Evolutionary conservation across 2,113 vertebrate species (phyloP).

Genomic region (Euleptes europaea): DNA sequence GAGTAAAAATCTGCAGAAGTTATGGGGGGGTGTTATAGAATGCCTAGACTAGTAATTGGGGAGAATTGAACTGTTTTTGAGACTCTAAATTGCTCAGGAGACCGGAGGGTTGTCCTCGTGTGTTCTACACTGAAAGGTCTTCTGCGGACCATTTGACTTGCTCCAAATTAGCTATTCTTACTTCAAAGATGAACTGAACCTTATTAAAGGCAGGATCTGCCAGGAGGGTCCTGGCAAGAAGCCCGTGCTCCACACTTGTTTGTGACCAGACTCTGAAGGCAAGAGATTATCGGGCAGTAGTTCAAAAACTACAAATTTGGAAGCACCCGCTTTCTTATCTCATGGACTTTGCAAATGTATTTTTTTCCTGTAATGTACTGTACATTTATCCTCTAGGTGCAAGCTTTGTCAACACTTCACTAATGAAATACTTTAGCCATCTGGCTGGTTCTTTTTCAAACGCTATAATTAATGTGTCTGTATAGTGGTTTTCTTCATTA

Average conservation of each 20-base stretch:
- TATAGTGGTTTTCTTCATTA: not conserved
- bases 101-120: not conserved
- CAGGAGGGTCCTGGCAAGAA: not conserved
- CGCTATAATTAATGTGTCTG: not conserved
- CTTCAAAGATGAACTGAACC: not conserved
- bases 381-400: not conserved
- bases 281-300: not conserved
- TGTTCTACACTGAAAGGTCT: too few relatives aligned
- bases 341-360: not conserved
- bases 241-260: not conserved
- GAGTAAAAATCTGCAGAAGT: not conserved
- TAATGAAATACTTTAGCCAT: not conserved
- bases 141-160: not conserved
- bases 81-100: not conserved
- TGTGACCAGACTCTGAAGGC: not conserved
- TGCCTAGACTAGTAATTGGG: not conserved
- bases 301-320: not conserved
- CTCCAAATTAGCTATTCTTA: not conserved
- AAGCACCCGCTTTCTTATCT: not conserved
- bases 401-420: not conserved
- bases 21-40: not conserved
- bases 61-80: not conserved
- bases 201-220: not conserved
- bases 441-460: not conserved
- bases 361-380: too few relatives aligned